Evolutionary conservation across 2,888 invertebrate genomes (phyloP), one percentile per base, ranked within the genome.

Genomic region (Punctoribates punctum): DNA sequence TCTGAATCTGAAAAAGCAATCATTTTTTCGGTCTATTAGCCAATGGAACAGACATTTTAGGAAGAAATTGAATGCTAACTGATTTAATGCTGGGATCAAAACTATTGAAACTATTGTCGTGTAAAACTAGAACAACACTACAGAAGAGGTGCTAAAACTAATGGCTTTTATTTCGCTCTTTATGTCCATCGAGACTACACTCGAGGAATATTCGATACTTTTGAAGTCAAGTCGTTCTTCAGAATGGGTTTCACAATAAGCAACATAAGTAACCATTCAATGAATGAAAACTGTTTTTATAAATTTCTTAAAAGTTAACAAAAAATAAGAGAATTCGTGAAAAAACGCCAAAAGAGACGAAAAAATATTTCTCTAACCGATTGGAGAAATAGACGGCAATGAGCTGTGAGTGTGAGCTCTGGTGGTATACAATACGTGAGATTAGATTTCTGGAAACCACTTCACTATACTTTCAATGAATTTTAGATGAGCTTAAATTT

Each of bases 381-480:
- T 60, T 29, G 60, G 1, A 3, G 42, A 9, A 42, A 15, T 27
- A 17, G 27, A 60, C 25, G 2, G 23, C 42, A 57, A 27, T 29
- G 60, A 60, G 60, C 27, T 29, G 27, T 17, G 29, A 17, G 60
- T 29, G 23, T 29, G 60, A 27, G 17, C 34, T 15, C 34, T 34
- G 38, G n/a, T 34, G 38, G n/a, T 38, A 67, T 38, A 67, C 62
- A 42, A 46, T 70, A 70, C 48, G 25, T 72, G 72, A 46, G 72
- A 72, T 72, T 72, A 72, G 23, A 72, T 72, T 72, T 72, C 42
- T 70, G 6, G 25, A 72, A 72, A 72, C 46, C 72, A 72, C 72
- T 72, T 46, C 48, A 72, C 72, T 46, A n/a, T 72, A 46, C 72
- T 72, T 42, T 72, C 72, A 72, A 72, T 72, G 72, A 72, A 72